Percentiles rank a stretch among this genome's conserved stretches.
These are phyloP conservation scores for Numenius arquata DNA, from an alignment of 2,113 vertebrate species.

Conservation along the genomic window DNA sequence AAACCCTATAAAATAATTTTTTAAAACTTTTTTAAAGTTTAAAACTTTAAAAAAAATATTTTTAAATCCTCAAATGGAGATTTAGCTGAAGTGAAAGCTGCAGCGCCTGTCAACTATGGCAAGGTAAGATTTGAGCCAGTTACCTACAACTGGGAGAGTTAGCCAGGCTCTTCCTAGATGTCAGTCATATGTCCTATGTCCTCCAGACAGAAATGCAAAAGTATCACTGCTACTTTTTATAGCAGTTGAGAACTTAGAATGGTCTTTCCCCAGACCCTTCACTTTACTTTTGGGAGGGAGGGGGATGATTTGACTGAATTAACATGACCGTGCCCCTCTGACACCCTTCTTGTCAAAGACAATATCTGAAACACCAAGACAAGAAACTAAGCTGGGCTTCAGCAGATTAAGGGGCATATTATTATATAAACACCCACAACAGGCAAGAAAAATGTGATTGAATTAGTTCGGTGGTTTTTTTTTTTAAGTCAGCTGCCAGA, in stretches of 20 bases:
- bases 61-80: background rate
- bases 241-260: background rate
- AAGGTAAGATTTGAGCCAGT: background rate
- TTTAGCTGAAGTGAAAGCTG: background rate
- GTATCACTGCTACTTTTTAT: background rate
- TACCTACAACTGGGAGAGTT: background rate
- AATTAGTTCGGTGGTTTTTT: background rate
- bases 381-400: background rate
- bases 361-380: background rate
- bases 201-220: background rate
- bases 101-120: background rate
- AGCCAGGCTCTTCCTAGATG: background rate
- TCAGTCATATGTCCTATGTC: background rate
- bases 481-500: background rate
- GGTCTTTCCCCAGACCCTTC: background rate
- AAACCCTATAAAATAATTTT: background rate
- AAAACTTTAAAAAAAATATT: too few relatives aligned
- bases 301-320: background rate
- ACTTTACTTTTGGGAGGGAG: background rate
- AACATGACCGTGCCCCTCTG: background rate
- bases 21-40: too few relatives aligned
- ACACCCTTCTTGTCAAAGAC: background rate
- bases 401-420: background rate
- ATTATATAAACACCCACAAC: background rate
- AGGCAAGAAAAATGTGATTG: background rate